A percentile compares a stretch with the other conserved stretches of the same genome.
Conservation (phyloP, 2,888 invertebrate genomes). For the Catocala fraxini region DNA sequence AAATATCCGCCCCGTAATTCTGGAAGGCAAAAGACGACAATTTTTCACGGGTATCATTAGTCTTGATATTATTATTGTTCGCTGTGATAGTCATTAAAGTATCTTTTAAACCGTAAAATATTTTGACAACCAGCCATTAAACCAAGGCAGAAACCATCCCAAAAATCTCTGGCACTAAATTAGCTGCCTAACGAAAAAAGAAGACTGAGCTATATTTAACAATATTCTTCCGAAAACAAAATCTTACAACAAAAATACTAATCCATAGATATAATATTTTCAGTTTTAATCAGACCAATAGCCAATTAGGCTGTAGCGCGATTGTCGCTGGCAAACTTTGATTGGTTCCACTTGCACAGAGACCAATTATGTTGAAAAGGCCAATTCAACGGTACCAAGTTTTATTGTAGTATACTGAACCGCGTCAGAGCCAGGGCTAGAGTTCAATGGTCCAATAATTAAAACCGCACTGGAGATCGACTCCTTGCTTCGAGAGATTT, state of each 20-base stretch:
- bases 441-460: slow-evolving; percentile 81
- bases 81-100: no score
- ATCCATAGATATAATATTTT: slow-evolving; percentile 10
- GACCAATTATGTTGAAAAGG: slow-evolving; percentile 82
- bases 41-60: no score
- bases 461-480: slow-evolving; percentile 74
- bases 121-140: no score
- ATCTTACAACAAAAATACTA: neutral
- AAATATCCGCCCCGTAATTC: no score
- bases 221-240: neutral
- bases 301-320: slow-evolving; percentile 73
- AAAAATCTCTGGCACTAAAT: no score
- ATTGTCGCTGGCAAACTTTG: slow-evolving; percentile 82
- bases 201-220: no score
- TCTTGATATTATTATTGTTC: no score
- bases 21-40: no score
- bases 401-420: slow-evolving; percentile 72
- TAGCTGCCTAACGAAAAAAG: no score
- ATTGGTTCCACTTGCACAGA: slow-evolving; percentile 75
- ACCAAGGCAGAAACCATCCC: no score
- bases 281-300: slow-evolving; percentile 68
- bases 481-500: slow-evolving; percentile 68
- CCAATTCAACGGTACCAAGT: slow-evolving; percentile 79
- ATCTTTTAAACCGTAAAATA: no score
- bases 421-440: slow-evolving; percentile 76